Conservation (phyloP, 2,888 invertebrate species). For the Sesamia inferens region DNA sequence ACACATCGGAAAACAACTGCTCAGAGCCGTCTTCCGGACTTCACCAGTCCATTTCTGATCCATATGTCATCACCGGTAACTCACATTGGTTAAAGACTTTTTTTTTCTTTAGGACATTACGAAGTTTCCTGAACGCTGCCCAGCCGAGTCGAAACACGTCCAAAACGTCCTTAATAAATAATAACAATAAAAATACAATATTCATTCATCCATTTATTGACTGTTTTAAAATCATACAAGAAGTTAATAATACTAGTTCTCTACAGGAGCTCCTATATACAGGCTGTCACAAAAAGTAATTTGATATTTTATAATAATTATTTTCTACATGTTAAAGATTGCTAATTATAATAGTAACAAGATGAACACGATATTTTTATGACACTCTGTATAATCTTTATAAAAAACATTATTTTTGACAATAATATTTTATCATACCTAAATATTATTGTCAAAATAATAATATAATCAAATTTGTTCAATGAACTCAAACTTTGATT, state of each 20-base stretch:
- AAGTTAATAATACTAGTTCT: neutral
- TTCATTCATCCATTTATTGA: slow-evolving; percentile 25
- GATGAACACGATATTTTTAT: slow-evolving; percentile 4
- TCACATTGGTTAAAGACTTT: no score
- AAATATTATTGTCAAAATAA: no score
- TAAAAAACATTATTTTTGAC: neutral
- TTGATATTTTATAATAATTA: neutral
- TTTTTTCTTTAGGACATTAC: no score
- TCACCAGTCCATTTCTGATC: no score
- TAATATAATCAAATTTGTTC: no score
- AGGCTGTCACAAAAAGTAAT: slow-evolving; percentile 43
- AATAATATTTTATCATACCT: neutral
- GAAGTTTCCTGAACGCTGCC: no score
- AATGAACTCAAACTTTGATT: slow-evolving; percentile 16
- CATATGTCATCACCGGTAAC: no score
- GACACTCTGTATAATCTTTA: slow-evolving; percentile 16
- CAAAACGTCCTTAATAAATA: no score
- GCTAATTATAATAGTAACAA: neutral
- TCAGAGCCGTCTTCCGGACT: no score
- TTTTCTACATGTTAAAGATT: neutral
- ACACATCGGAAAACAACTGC: no score
- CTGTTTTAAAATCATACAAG: slow-evolving; percentile 1
- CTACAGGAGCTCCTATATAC: slow-evolving; percentile 39
- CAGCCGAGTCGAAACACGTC: no score
- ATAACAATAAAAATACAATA: neutral